These are phyloP conservation scores for Drosophila formosana DNA, from an alignment of 2,888 invertebrate genomes.

Conservation along the genomic window DNA sequence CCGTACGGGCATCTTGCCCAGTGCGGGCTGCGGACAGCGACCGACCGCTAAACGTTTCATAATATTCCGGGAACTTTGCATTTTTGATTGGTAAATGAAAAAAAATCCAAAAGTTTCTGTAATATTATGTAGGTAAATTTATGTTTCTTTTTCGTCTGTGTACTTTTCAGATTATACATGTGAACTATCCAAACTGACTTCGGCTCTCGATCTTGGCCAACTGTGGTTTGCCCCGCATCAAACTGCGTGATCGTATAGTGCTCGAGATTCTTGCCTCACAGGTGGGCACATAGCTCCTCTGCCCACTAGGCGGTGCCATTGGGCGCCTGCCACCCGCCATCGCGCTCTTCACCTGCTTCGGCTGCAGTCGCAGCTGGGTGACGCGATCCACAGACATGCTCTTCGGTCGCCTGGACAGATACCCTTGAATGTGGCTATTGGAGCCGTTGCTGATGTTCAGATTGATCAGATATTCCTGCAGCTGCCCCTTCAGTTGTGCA, in stretches of 20 bases:
- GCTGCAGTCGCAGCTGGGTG: slow-evolving; percentile 71
- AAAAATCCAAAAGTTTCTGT: slow-evolving; percentile 13
- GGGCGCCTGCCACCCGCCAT: slow-evolving; percentile 39
- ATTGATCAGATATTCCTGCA: slow-evolving; percentile 88
- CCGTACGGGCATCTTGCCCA: background rate
- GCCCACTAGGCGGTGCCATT: slow-evolving; percentile 1
- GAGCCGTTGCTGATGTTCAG: slow-evolving; percentile 86
- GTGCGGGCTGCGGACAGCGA: slow-evolving; percentile 18
- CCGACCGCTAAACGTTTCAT: slow-evolving; percentile 23
- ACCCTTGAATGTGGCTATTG: slow-evolving; percentile 81
- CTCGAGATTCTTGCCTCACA: slow-evolving; percentile 87
- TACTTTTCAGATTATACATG: background rate
- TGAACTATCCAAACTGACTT: background rate
- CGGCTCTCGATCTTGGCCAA: slow-evolving; percentile 70
- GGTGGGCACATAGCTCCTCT: slow-evolving; percentile 32
- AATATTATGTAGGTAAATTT: background rate
- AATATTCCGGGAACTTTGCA: slow-evolving; percentile 36
- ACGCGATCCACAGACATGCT: slow-evolving; percentile 84
- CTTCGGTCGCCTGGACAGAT: slow-evolving; percentile 81
- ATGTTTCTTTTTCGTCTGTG: background rate
- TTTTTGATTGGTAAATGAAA: slow-evolving; percentile 6
- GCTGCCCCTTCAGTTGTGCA: slow-evolving; percentile 87
- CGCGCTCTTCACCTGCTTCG: slow-evolving; percentile 65
- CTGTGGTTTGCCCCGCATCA: slow-evolving; percentile 67
- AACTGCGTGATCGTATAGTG: slow-evolving; percentile 85